These are phyloP conservation scores for Phocides pigmalion DNA, from an alignment of 1,140 invertebrate species.

Conservation along the genomic window DNA sequence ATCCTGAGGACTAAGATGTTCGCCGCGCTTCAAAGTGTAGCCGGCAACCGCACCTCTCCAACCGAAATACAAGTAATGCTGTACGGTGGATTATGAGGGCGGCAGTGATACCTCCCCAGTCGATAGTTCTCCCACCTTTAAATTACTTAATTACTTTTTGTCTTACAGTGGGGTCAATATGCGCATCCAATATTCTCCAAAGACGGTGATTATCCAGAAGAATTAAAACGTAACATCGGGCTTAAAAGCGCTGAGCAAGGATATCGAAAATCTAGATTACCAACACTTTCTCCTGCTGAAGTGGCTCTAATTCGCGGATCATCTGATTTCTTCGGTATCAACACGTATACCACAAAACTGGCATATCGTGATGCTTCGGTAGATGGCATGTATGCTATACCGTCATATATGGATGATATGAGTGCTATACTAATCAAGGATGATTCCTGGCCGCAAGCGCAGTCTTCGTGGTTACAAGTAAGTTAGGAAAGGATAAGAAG, in stretches of 20 bases:
- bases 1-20: no score
- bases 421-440: slow-evolving; percentile 73
- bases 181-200: slow-evolving; percentile 86
- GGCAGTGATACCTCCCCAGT: no score
- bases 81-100: no score
- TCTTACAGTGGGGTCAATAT: slow-evolving; percentile 85
- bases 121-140: no score
- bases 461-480: slow-evolving; percentile 84
- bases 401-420: slow-evolving; percentile 83
- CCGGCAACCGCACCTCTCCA: no score
- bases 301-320: slow-evolving; percentile 84
- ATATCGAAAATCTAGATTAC: slow-evolving; percentile 83
- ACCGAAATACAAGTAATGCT: no score
- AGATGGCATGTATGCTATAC: slow-evolving; percentile 69
- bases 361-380: slow-evolving; percentile 72
- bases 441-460: slow-evolving; percentile 75
- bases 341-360: slow-evolving; percentile 83
- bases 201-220: slow-evolving; percentile 86
- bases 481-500: neutral
- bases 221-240: slow-evolving; percentile 84
- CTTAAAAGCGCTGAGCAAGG: slow-evolving; percentile 85
- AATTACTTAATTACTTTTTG: no score
- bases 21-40: no score
- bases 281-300: slow-evolving; percentile 84
- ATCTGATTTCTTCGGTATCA: slow-evolving; percentile 86